Conservation (phyloP, 2,797 vertebrate genomes). For the Chiloscyllium punctatum region DNA sequence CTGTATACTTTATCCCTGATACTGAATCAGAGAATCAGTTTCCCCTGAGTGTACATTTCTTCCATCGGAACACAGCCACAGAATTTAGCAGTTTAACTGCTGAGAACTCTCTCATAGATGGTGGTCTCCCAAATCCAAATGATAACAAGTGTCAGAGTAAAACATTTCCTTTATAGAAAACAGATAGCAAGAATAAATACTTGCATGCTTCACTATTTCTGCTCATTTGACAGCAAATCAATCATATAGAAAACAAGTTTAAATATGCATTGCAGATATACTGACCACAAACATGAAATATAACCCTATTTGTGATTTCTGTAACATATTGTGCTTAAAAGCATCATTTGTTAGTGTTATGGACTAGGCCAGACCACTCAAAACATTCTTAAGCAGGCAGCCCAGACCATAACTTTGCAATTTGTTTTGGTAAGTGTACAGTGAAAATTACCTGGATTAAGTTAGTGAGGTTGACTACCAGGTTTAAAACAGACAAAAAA, state of each 20-base stretch:
- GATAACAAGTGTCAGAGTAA: neutral
- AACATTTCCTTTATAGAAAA: neutral
- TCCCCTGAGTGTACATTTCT: neutral
- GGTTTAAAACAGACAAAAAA: no score
- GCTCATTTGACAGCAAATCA: neutral
- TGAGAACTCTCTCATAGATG: neutral
- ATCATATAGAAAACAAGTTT: neutral
- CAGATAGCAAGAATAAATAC: neutral
- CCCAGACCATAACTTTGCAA: no score
- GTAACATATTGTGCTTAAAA: neutral
- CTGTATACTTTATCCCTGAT: neutral
- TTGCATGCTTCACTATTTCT: neutral
- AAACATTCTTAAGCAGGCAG: no score
- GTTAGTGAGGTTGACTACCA: no score
- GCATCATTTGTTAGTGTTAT: neutral
- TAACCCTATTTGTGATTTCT: neutral
- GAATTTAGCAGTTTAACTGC: neutral
- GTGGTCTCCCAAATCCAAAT: neutral
- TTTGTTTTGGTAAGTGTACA: no score
- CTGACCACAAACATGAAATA: neutral
- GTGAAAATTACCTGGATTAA: no score
- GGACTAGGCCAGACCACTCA: no score
- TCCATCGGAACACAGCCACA: neutral
- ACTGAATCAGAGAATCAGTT: neutral
- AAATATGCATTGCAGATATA: neutral